phyloP scores from a whole-genome alignment of 1,140 invertebrate species.

The Drosophila tropicalis region DNA sequence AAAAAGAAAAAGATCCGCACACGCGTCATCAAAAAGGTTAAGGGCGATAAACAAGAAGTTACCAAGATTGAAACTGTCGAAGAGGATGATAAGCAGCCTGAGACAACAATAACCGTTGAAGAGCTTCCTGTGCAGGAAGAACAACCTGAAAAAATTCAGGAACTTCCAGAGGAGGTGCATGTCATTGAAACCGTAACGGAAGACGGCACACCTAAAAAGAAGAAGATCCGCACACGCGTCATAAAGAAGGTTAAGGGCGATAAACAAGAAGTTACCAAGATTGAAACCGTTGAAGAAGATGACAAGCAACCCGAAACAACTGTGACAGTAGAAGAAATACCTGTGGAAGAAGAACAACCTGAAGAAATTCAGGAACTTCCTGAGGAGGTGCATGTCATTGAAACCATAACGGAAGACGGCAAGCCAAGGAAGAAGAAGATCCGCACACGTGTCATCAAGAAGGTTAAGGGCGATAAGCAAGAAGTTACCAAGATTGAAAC shows the following conservation, averaged over 20 bases:
- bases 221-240: constrained; percentile 49
- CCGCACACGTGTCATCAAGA: constrained; percentile 55
- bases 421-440: constrained; percentile 13
- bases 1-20: constrained; percentile 14
- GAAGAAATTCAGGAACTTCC: constrained; percentile 64
- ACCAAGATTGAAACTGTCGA: constrained; percentile 4
- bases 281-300: constrained; percentile 70
- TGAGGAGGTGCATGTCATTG: constrained; percentile 63
- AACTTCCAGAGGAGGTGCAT: constrained; percentile 48
- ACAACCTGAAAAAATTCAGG: constrained; percentile 26
- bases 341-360: constrained; percentile 42
- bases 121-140: constrained; percentile 14
- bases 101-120: constrained; percentile 8
- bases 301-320: constrained; percentile 64
- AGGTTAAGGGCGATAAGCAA: constrained; percentile 70
- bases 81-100: constrained; percentile 4
- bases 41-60: constrained; percentile 12
- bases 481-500: constrained; percentile 79
- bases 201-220: constrained; percentile 52
- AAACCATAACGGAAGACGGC: constrained; percentile 8
- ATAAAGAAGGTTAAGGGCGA: constrained; percentile 43
- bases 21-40: constrained; percentile 12
- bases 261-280: constrained; percentile 60
- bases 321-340: constrained; percentile 49
- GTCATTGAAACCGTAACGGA: constrained; percentile 69